A percentile compares a stretch with the other conserved stretches of the same genome.
phyloP scores from a whole-genome alignment of 2,888 invertebrate genomes.

The Nomada fucata region DNA sequence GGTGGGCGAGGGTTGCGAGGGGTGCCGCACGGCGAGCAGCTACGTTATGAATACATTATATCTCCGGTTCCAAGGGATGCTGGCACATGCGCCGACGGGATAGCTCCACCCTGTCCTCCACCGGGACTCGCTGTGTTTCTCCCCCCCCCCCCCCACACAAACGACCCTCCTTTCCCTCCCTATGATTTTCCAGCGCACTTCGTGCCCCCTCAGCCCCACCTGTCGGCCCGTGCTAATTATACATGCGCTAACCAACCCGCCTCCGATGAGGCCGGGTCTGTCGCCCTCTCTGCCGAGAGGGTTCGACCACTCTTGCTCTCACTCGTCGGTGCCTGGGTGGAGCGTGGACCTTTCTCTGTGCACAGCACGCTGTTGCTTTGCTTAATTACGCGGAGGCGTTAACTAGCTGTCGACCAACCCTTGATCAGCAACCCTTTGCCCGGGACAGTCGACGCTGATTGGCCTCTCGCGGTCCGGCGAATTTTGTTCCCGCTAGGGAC shows the following conservation, averaged over 20 bases:
- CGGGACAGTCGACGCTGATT: slow-evolving; percentile 70
- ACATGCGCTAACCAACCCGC: slow-evolving; percentile 82
- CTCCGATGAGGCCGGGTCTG: slow-evolving; percentile 66
- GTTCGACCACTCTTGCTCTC: slow-evolving; percentile 69
- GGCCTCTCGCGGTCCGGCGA: slow-evolving; percentile 61
- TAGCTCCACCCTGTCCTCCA: slow-evolving; percentile 80
- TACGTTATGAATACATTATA: slow-evolving; percentile 83
- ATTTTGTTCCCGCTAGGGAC: slow-evolving; percentile 47
- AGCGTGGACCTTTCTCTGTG: slow-evolving; percentile 72
- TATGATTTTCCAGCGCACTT: background rate
- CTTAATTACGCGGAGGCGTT: slow-evolving; percentile 83
- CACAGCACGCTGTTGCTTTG: slow-evolving; percentile 73
- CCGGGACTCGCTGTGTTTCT: slow-evolving; percentile 64
- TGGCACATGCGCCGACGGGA: slow-evolving; percentile 81
- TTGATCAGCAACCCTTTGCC: slow-evolving; percentile 77
- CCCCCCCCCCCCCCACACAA: slow-evolving; percentile 39
- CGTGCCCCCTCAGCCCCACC: slow-evolving; percentile 29
- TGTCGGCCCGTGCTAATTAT: slow-evolving; percentile 79
- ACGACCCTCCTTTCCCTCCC: slow-evolving; percentile 30
- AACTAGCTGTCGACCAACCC: slow-evolving; percentile 79
- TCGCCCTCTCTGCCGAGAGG: slow-evolving; percentile 69
- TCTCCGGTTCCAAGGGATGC: slow-evolving; percentile 78
- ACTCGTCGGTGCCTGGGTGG: slow-evolving; percentile 74
- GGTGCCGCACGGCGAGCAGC: slow-evolving; percentile 67
- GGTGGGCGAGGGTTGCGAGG: slow-evolving; percentile 49